Evolutionary conservation across 2,797 vertebrate species (phyloP).

Genomic region (Tadarida brasiliensis): DNA sequence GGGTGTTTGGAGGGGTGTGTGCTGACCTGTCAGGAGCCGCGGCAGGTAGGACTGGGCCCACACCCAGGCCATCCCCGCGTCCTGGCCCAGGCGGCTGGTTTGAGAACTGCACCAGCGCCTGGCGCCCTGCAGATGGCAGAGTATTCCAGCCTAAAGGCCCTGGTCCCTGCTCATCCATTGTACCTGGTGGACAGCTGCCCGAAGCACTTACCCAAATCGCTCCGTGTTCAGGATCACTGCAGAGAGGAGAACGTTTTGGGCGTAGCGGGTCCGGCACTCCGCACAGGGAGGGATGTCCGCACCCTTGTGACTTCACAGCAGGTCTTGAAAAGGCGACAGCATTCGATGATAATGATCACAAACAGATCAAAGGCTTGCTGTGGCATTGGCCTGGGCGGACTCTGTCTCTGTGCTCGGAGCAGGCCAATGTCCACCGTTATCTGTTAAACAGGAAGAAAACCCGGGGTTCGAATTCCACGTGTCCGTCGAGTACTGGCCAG

Average conservation of each 20-base stretch:
- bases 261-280: not conserved
- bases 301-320: not conserved
- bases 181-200: not conserved
- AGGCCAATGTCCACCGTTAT: not conserved
- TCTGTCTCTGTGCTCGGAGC: not conserved
- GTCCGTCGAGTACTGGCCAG: not conserved
- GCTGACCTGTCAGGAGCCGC: too few relatives aligned
- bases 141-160: slow-evolving; percentile 58
- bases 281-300: not conserved
- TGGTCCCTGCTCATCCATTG: too few relatives aligned
- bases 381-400: not conserved
- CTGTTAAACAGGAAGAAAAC: not conserved
- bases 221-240: slow-evolving; percentile 33
- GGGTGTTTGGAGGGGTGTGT: not conserved
- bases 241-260: not conserved
- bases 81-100: not conserved
- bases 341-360: not conserved
- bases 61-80: too few relatives aligned
- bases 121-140: slow-evolving; percentile 86
- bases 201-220: not conserved
- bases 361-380: not conserved
- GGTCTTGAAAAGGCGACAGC: not conserved
- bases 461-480: not conserved
- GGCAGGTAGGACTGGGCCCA: too few relatives aligned
- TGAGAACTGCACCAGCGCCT: not conserved